Evolutionary conservation across 2,888 invertebrate genomes (phyloP), one percentile per base, ranked within the genome.

Genomic region (Caradrina clavipalpis): DNA sequence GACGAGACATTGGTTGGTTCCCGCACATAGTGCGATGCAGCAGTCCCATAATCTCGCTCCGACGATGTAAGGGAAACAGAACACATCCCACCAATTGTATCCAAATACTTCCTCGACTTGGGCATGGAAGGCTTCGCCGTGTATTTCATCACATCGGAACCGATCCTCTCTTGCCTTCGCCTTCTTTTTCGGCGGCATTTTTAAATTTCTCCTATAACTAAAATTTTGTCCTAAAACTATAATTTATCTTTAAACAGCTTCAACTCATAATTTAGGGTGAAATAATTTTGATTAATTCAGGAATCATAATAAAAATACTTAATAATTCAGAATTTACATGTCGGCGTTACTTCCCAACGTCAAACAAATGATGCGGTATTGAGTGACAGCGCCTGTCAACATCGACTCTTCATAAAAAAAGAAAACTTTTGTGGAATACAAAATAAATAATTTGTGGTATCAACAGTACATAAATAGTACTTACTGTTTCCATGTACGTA

Each of bases 11-110:
- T 92, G 91, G 71, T 95, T 95, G 2, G 93, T 90, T 0, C 94
- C 93, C 0, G 92, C 86, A 61, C 92, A 94, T 26, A 95, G 57
- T 0, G 92, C 84, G 0, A 91, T 78, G 47, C 88, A 93, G 68
- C 90, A 92, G 15, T 92, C 91, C 91, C 92, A 94, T 31, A 94
- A 57, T 55, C 92, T 86, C 0, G 90, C 82, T 60, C 92, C 91
- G 13, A 95, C 53, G 68, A 93, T 91, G 49, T 93, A 94, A 0
- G 95, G 95, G 69, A 93, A 94, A 83, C 94, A 95, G 54, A 92
- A 92, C 0, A 94, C 89, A 83, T 95, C 94, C 91, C 93, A 93
- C 93, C 93, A 93, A 45, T 93, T 93, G 55, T 90, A 91, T 51
- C 83, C 79, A 63, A 92, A 92, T 0, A 91, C 88, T 60, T 93